phyloP scores from a whole-genome alignment of 1,140 invertebrate genomes.

The Drosophila mauritiana region DNA sequence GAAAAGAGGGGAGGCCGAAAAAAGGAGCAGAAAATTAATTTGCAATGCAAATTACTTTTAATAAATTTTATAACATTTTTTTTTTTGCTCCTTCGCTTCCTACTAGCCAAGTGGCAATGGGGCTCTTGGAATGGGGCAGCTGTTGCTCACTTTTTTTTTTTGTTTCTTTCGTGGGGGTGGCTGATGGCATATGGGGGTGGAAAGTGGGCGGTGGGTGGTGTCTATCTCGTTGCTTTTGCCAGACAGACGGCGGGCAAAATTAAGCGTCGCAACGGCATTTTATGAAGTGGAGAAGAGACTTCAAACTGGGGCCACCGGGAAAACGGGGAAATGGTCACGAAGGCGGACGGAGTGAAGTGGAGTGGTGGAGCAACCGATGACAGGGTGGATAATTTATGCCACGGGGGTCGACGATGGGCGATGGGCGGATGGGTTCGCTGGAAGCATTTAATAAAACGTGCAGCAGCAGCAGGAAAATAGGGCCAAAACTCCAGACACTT shows the following conservation, averaged over 20 bases:
- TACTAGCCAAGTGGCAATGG: constrained; percentile 15
- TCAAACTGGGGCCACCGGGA: constrained; percentile 8
- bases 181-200: constrained; percentile 15
- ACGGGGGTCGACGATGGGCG: constrained; percentile 22
- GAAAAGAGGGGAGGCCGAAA: constrained; percentile 5
- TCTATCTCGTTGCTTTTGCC: constrained; percentile 29
- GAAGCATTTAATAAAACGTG: constrained; percentile 44
- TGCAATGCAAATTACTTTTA: constrained; percentile 78
- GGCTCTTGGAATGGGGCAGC: constrained; percentile 31
- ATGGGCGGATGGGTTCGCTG: constrained; percentile 32
- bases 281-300: constrained; percentile 53
- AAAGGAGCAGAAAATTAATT: constrained; percentile 70
- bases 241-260: constrained; percentile 45
- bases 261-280: constrained; percentile 52
- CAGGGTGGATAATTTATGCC: constrained; percentile 49
- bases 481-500: constrained; percentile 33
- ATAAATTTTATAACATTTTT: constrained; percentile 54
- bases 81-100: constrained; percentile 23
- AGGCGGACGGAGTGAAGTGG: constrained; percentile 13
- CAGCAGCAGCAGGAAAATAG: constrained; percentile 19
- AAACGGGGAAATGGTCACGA: constrained; percentile 32
- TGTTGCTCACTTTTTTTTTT: constrained; percentile 41
- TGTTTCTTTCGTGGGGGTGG: constrained; percentile 12
- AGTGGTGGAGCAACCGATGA: constrained; percentile 30
- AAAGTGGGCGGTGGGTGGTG: constrained; percentile 22